These are phyloP conservation scores for Heliothis virescens DNA, from an alignment of 1,140 invertebrate genomes.

Conservation along the genomic window DNA sequence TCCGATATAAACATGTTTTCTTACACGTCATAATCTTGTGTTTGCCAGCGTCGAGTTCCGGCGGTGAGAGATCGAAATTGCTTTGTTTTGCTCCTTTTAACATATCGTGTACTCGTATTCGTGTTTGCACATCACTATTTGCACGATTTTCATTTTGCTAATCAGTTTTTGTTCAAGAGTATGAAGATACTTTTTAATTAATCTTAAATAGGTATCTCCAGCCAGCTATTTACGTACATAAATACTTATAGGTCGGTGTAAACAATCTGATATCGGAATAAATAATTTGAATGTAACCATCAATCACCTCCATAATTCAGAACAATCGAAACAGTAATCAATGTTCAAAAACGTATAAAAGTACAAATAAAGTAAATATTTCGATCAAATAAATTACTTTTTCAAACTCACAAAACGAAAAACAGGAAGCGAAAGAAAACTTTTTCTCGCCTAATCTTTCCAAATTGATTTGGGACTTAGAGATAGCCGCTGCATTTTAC, in stretches of 20 bases:
- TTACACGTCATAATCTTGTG: conserved; percentile 73
- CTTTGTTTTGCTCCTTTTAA: conserved; percentile 70
- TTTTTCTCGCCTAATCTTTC: conserved; percentile 11
- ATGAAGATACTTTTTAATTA: too few relatives aligned
- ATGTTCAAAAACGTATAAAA: background rate
- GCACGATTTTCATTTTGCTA: conserved; percentile 14
- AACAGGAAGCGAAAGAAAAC: conserved; percentile 10
- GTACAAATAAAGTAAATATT: conserved; percentile 21
- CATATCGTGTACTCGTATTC: conserved; percentile 28
- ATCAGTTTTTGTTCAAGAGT: background rate
- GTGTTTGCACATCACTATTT: conserved; percentile 29
- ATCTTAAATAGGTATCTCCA: too few relatives aligned
- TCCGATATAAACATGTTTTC: conserved; percentile 71
- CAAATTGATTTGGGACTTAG: conserved; percentile 27
- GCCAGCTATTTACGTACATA: too few relatives aligned
- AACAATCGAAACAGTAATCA: background rate
- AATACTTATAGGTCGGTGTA: too few relatives aligned
- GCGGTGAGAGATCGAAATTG: conserved; percentile 68
- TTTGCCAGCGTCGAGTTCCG: conserved; percentile 62
- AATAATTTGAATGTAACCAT: too few relatives aligned
- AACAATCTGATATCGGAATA: too few relatives aligned
- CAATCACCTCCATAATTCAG: background rate
- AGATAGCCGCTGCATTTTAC: conserved; percentile 23
- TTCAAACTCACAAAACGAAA: conserved; percentile 9
- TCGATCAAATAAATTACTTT: conserved; percentile 6